Conservation (phyloP, 2,888 invertebrate genomes). For the Platycheirus albimanus region DNA sequence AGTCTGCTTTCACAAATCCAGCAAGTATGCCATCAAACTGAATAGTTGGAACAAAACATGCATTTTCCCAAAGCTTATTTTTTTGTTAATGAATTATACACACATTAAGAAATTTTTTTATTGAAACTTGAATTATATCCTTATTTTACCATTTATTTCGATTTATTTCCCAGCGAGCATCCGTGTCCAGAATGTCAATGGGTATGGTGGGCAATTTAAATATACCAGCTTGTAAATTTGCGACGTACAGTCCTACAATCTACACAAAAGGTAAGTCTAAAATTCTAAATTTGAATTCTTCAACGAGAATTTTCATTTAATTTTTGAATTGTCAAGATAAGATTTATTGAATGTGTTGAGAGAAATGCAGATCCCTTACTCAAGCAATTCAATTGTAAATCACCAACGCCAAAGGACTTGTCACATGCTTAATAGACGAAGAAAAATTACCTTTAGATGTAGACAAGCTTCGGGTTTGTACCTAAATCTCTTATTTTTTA, state of each 20-base stretch:
- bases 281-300: constrained; percentile 5
- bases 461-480: constrained; percentile 16
- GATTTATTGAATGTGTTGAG: constrained; percentile 15
- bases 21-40: no score
- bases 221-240: constrained; percentile 82
- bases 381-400: constrained; percentile 20
- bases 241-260: constrained; percentile 80
- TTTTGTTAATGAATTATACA: no score
- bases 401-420: constrained; percentile 12
- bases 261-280: constrained; percentile 80
- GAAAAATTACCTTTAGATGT: constrained; percentile 52
- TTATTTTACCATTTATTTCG: neutral
- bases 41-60: no score
- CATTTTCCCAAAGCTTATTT: no score
- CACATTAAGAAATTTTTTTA: no score
- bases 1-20: no score
- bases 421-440: constrained; percentile 30
- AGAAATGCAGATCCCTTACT: neutral
- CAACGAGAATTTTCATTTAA: neutral
- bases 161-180: constrained; percentile 81
- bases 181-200: constrained; percentile 82
- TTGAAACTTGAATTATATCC: no score
- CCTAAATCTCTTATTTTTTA: neutral
- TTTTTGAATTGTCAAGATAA: constrained; percentile 8
- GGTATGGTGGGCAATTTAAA: constrained; percentile 81